These are phyloP conservation scores for Oryzias melastigma DNA, from an alignment of 2,113 vertebrate genomes.

Conservation along the genomic window DNA sequence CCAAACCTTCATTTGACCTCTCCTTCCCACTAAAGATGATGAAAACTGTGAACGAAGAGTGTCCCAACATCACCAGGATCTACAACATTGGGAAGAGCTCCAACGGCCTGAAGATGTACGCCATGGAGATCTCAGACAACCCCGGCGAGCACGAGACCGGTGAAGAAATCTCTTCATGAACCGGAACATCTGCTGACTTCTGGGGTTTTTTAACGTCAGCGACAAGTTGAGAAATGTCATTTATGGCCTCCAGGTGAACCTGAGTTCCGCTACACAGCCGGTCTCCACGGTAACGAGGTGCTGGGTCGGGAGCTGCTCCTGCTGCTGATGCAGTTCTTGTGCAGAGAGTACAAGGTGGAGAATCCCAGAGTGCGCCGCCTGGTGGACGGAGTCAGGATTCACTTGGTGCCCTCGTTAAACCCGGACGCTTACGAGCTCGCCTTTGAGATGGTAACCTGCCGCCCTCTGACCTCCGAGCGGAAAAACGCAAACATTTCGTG, in stretches of 20 bases:
- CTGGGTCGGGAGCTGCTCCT: conserved; percentile 91
- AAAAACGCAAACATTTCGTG: too few relatives aligned
- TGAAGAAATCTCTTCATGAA: background rate
- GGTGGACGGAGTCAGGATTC: conserved; percentile 89
- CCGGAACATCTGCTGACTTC: background rate
- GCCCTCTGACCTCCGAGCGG: background rate
- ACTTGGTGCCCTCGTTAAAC: conserved; percentile 92
- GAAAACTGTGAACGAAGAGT: conserved; percentile 93
- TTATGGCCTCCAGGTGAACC: conserved; percentile 82
- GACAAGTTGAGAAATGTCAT: too few relatives aligned
- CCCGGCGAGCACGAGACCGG: conserved; percentile 92
- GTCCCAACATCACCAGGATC: conserved; percentile 92
- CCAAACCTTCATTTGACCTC: background rate
- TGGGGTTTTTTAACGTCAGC: background rate
- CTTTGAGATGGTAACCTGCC: conserved; percentile 78
- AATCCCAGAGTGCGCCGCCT: conserved; percentile 88
- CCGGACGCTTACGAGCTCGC: conserved; percentile 92
- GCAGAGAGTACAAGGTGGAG: conserved; percentile 89
- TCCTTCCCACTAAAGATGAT: conserved; percentile 80
- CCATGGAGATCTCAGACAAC: conserved; percentile 95
- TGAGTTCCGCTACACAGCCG: conserved; percentile 92
- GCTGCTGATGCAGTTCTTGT: conserved; percentile 94
- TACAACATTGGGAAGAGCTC: conserved; percentile 94
- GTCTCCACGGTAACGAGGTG: conserved; percentile 92
- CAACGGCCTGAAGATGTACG: conserved; percentile 90